Percentiles rank a stretch among this genome's conserved stretches.
These are phyloP conservation scores for Lagopus muta DNA, from an alignment of 2,113 vertebrate genomes.

Conservation along the genomic window DNA sequence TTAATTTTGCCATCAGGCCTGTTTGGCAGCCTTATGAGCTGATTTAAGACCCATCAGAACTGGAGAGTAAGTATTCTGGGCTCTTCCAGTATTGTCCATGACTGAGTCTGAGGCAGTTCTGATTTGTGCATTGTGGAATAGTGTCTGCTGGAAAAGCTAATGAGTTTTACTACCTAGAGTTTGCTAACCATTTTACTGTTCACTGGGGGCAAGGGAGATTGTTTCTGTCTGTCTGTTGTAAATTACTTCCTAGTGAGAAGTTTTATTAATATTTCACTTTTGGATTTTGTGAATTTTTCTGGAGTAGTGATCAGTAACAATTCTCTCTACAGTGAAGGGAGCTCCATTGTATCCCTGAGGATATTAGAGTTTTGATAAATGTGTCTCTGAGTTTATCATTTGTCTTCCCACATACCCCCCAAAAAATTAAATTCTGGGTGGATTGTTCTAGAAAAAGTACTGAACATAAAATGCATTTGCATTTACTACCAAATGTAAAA, in stretches of 20 bases:
- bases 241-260: not conserved
- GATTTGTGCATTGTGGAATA: not conserved
- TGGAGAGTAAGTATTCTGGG: not conserved
- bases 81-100: not conserved
- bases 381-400: not conserved
- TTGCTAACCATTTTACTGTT: not conserved
- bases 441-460: not conserved
- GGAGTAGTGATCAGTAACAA: not conserved
- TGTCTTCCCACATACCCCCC: rapidly evolving
- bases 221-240: not conserved
- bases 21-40: not conserved
- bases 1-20: slow-evolving; percentile 7
- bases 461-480: not conserved
- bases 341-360: not conserved
- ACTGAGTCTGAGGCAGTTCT: not conserved
- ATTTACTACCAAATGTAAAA: not conserved
- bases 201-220: not conserved
- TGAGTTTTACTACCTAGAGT: not conserved
- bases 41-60: not conserved
- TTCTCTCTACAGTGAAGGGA: not conserved
- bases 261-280: not conserved
- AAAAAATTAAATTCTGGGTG: not conserved
- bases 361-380: not conserved
- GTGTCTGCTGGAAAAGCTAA: not conserved
- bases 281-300: not conserved